Base-by-base conservation (phyloP, 1,140 invertebrate species). In the Apis dorsata region DNA sequence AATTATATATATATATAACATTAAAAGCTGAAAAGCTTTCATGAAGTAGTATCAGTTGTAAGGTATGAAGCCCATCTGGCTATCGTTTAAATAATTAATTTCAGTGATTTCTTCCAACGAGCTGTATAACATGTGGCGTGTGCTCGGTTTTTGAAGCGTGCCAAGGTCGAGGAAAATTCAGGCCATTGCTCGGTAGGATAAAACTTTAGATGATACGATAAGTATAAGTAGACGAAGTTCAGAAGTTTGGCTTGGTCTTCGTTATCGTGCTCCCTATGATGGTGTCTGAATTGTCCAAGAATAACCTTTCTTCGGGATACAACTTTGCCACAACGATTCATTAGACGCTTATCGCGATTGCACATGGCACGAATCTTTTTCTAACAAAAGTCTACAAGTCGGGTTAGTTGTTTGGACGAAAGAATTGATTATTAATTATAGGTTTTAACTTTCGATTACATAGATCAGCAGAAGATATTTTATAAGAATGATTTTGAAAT, bases 151-250 rank as follows among this genome's bases (percentile, higher is more conserved):
- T 82, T 69, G 55, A 82, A 82, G 80, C 74, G 65, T 82, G 80
- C 80, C 80, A 82, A 82, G 80, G 80, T 82, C 74, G 62, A 65
- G n/a, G 51, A 68, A 62, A 69, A 82, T 81, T 69, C 57, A 82
- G 80, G 80, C 65, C 73, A 44, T 77, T 82, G 73, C 73, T 76
- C 80, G 80, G 65, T 69, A 49, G 80, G 80, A 82, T 53, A 57
- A 44, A 44, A 44, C 57, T 76, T 82, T 60, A 62, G 80, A 82
- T 82, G 74, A 57, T 63, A 9, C 55, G 63, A 77, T 69, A 69
- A 44, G 15, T 21, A 0, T 24, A 10, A 65, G 51, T 59, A 19
- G 55, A 68, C 62, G 62, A 28, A 19, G 24, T 59, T 59, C 28
- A 34, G 72, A 75, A 75, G 72, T 66, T 75, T 17, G 71, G 71